These are phyloP conservation scores for Marisa cornuarietis DNA, from an alignment of 1,140 invertebrate genomes.

Conservation along the genomic window DNA sequence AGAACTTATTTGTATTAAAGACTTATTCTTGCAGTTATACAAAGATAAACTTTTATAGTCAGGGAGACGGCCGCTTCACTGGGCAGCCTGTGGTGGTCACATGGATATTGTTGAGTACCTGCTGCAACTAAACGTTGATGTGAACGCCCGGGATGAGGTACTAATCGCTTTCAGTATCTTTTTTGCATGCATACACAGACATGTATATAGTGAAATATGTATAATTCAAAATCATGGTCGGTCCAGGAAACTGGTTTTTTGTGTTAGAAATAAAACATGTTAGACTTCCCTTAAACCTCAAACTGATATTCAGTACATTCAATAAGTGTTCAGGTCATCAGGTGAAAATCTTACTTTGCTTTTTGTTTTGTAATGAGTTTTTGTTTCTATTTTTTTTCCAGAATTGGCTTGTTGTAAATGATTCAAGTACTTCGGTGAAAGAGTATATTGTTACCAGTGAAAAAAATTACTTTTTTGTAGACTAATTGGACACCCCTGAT, in stretches of 20 bases:
- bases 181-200: neutral
- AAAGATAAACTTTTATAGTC: conserved; percentile 39
- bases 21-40: neutral
- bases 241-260: too few species aligned
- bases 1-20: too few species aligned
- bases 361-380: too few species aligned
- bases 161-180: neutral
- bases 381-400: too few species aligned
- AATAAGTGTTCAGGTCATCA: too few species aligned
- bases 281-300: too few species aligned
- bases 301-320: too few species aligned
- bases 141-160: conserved; percentile 66
- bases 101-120: conserved; percentile 73
- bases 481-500: conserved; percentile 83
- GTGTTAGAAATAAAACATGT: too few species aligned
- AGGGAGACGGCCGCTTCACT: conserved; percentile 71
- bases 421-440: conserved; percentile 20
- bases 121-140: conserved; percentile 68
- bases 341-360: too few species aligned
- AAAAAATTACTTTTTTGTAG: conserved; percentile 60
- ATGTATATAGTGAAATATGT: too few species aligned
- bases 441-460: conserved; percentile 1
- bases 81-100: conserved; percentile 77
- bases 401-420: too few species aligned
- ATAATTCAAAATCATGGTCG: too few species aligned